Evolutionary conservation across 2,113 vertebrate genomes (phyloP), one percentile per base, ranked within the genome.

Genomic region (Penelope pileata): DNA sequence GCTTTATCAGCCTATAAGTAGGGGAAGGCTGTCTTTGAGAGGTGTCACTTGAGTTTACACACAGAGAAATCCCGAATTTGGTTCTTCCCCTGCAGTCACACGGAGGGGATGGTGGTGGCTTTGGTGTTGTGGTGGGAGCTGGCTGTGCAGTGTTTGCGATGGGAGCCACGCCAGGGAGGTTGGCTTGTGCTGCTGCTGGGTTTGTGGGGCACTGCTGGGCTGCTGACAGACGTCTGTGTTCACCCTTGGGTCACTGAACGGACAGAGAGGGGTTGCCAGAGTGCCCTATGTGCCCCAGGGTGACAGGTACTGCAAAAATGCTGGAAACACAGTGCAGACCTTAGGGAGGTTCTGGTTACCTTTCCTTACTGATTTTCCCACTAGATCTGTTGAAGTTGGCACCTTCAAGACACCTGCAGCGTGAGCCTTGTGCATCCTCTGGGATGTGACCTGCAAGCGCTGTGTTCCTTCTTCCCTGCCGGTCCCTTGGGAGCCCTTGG

Each of bases 401-500:
- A 7, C 1, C 1, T n/a, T 9, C 7, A 1, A 6, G 47, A 5
- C 27, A 23, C 24, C 34, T 4, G 23, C 9, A 6, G 36, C 10
- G 10, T 51, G 18, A 82, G 24, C 47, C 40, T 1, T 48, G 36
- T 26, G 38, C 18, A 10, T 11, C 21, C 10, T 70, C 16, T 29
- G 59, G 27, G 34, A 36, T 4, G 4, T 34, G 40, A 54, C 53
- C 59, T 36, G 63, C 4, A 7, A n/a, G 40, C 76, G 62, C 42
- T 51, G 15, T 3, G 1, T 63, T 86, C 51, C 23, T 2, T 0
- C 75, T 24, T 23, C 26, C 36, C 27, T 78, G 9, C 45, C 34
- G 5, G 6, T 32, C 63, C 21, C 18, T 11, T 26, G 32, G n/a
- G n/a, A n/a, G n/a, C n/a, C n/a, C n/a, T n/a, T n/a, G n/a, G 53